Evolutionary conservation across 2,113 vertebrate species (phyloP), one percentile per base, ranked within the genome.

Genomic region (Gallinago paraguaiae): DNA sequence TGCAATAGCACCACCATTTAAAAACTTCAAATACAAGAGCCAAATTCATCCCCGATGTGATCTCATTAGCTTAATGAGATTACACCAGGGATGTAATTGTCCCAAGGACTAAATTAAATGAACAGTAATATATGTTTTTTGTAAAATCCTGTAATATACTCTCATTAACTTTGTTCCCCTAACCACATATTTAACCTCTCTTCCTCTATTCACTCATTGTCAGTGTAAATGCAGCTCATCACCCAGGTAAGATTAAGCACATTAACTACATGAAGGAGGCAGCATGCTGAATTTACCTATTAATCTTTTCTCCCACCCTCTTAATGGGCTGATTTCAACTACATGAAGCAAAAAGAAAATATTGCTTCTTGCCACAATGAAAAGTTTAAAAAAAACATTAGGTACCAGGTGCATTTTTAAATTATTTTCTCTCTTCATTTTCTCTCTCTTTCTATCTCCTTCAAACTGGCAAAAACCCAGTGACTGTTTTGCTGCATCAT

Each of bases 161-260:
- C 94, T 96, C 96, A 97, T 96, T 97, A 97, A 96, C 94, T 96
- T 97, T 96, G 90, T 96, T 95, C 92, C 50, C 17, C 60, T 89
- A 93, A 82, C 82, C 88, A 96, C 83, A 60, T 93, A 97, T 95
- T 97, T 97, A 96, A 97, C 89, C 85, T 97, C 67, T 76, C 69
- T 95, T 83, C 68, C 88, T 86, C 61, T 92, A 61, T 96, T 59
- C 51, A 46, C 56, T 94, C 86, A 89, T 69, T 80, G 51, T 75
- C 87, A 63, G 35, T 33, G 37, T 63, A 96, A 96, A 91, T 69
- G 86, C 74, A 78, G 85, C 56, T 94, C 78, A 96, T 95, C 77
- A 71, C 74, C 90, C 28, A 68, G 78, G 82, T 94, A 92, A 95
- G 94, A 88, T 89, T 87, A 88, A 97, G 60, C 35, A 91, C 85